Base-by-base conservation (phyloP, 1,140 invertebrate species). In the Dufourea novaeangliae region DNA sequence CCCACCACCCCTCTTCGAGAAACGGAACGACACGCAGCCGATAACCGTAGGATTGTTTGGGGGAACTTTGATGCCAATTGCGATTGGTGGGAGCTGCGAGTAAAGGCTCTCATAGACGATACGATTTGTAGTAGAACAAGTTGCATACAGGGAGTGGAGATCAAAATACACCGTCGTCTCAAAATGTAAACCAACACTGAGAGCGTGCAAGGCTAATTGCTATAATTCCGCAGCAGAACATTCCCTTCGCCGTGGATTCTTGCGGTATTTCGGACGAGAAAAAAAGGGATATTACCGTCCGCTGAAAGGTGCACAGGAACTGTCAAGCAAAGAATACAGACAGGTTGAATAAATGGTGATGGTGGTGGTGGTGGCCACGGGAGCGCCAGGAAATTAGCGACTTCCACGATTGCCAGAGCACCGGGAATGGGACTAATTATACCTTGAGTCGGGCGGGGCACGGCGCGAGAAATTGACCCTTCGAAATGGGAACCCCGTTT, bases 221-320 rank as follows among this genome's bases (percentile, higher is more conserved):
- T 10, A 64, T 52, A 77, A 71, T 71, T 71, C 62, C 67, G 44
- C 25, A n/a, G 32, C n/a, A n/a, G 63, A 1, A 14, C 27, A 25
- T 52, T 27, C 54, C 39, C 14, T 14, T 37, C 32, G 5, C n/a
- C 27, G 5, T 54, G 52, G 41, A 27, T 62, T 54, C 41, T 56
- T 62, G 56, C 67, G 56, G 56, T 34, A 39, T 77, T 46, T 61
- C 39, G 56, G 44, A 41, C 57, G 68, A 57, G 63, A 77, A 77
- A 71, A 71, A 77, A 77, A 71, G 75, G 41, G 75, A 71, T 77
- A 77, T 63, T 63, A 63, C 44, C 39, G 22, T n/a, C n/a, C 6
- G 25, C 17, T 32, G 56, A 69, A 61, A 59, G 32, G 46, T 37
- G 37, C 52, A 37, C 52, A 17, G 27, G 14, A n/a, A 29, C 56